Conservation (phyloP, 2,113 vertebrate genomes). For the Entosphenus tridentatus region DNA sequence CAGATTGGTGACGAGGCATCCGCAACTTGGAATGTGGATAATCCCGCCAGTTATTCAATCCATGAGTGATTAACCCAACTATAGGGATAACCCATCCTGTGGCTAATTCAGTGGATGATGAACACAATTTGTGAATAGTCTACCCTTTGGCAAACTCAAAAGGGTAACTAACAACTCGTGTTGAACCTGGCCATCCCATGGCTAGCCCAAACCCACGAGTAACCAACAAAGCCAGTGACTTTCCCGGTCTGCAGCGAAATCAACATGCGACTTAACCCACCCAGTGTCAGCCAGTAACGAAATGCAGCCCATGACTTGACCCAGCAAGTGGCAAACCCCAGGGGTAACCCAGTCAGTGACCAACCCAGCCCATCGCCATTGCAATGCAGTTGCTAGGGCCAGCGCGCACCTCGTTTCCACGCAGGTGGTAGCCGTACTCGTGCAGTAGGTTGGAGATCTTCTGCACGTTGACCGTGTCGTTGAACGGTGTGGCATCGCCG, state of each 20-base stretch:
- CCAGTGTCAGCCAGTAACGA: background rate
- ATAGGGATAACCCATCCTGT: too few relatives aligned
- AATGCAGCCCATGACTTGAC: too few relatives aligned
- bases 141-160: too few relatives aligned
- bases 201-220: too few relatives aligned
- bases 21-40: too few relatives aligned
- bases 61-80: too few relatives aligned
- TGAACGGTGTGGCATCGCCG: slow-evolving; percentile 86
- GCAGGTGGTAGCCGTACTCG: slow-evolving; percentile 86
- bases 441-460: slow-evolving; percentile 89
- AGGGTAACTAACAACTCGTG: too few relatives aligned
- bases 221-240: background rate
- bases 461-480: slow-evolving; percentile 89
- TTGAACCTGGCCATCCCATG: too few relatives aligned
- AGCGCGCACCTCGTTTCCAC: slow-evolving; percentile 69
- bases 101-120: too few relatives aligned
- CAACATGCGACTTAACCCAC: background rate
- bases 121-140: too few relatives aligned
- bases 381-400: background rate
- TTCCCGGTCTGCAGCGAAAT: background rate
- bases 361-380: background rate
- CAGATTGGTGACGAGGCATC: too few relatives aligned
- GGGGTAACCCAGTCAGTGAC: background rate
- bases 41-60: too few relatives aligned
- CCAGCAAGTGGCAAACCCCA: background rate